Conservation (phyloP, 1,140 invertebrate genomes). For the Ridgeia piscesae region DNA sequence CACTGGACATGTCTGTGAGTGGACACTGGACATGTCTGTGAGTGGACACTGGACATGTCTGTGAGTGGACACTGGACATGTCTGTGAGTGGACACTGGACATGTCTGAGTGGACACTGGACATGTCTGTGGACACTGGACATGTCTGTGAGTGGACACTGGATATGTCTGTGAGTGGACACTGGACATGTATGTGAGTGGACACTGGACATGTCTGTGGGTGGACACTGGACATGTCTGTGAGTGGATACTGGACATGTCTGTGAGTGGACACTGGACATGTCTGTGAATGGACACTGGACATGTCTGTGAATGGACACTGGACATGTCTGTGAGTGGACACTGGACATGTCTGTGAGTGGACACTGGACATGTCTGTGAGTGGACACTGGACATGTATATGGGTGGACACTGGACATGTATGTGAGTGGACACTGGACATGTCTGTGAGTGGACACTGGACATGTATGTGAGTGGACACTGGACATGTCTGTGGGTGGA, state of each 20-base stretch:
- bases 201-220: slow-evolving; percentile 51
- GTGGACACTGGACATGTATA: background rate
- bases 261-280: slow-evolving; percentile 53
- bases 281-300: background rate
- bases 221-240: slow-evolving; percentile 21
- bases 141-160: background rate
- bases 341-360: slow-evolving; percentile 53
- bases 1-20: no score
- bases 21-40: background rate
- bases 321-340: background rate
- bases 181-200: background rate
- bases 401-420: no score
- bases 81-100: background rate
- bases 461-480: slow-evolving; percentile 61
- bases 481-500: background rate
- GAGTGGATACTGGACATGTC: background rate
- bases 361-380: background rate
- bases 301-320: slow-evolving; percentile 53
- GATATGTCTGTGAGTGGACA: slow-evolving; percentile 53
- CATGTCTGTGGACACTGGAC: slow-evolving; percentile 32
- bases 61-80: slow-evolving; percentile 52
- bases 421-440: slow-evolving; percentile 56
- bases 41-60: background rate
- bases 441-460: background rate
- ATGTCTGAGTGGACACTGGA: no score